Base-by-base conservation (phyloP, 2,797 vertebrate genomes). In the Coccyzus lansbergi region DNA sequence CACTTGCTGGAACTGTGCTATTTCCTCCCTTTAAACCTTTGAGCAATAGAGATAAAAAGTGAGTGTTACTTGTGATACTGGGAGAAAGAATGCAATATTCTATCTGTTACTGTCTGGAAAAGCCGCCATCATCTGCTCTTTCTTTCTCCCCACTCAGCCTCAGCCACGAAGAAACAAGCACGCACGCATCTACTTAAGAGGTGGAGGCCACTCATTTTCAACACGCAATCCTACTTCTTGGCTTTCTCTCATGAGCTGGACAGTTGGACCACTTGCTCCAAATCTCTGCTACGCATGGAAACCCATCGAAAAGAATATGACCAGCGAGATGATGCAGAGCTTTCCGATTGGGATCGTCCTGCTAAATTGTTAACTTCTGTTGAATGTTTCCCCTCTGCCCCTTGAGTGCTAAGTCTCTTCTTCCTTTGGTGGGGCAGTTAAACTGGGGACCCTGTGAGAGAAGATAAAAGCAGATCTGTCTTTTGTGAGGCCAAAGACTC, bases 21-120 rank as follows among this genome's bases (percentile, higher is more conserved):
- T 97, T 97, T 98, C 98, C 98, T 98, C 97, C 97, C 97, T 96
- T 88, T 96, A 95, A 96, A 97, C 48, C 96, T 97, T 95, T 84
- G 74, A 95, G 97, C 92, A 92, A 67, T 56, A 64, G 76, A 98
- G 98, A 98, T 98, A 98, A 98, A 90, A 91, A 71, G 78, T 93
- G 97, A 97, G 97, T 97, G 97, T 97, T 97, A 95, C 95, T 97
- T 75, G 93, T 78, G 92, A 96, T 94, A 58, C 55, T 40, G 67
- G 76, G 72, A 69, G 75, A 91, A 94, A 49, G 94, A 95, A 96
- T 83, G 76, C 96, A 97, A 95, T 91, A 71, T 88, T 91, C 42
- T 93, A 94, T 96, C 96, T 93, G 90, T 90, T 46, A 3, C 55
- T 46, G 91, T 81, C 93, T 94, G 95, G 13, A 83, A 76, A 68